Percentiles rank a stretch among this genome's conserved stretches.
These are phyloP conservation scores for Dasyurus viverrinus DNA, from an alignment of 2,113 vertebrate genomes.

Conservation along the genomic window DNA sequence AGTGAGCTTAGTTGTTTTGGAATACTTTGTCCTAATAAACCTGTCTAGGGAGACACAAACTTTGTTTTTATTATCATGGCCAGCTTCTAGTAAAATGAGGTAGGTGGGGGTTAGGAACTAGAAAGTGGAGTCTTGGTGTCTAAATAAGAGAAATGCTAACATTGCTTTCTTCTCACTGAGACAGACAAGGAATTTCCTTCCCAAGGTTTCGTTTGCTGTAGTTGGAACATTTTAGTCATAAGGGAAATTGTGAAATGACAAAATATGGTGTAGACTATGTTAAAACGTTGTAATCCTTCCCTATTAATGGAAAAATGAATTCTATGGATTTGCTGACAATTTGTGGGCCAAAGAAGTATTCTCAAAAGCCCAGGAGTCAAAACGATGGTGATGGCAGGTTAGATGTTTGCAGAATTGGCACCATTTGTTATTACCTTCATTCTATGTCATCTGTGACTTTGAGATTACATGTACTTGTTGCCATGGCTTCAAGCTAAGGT, in stretches of 20 bases:
- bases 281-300: not conserved
- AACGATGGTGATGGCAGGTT: not conserved
- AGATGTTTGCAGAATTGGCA: not conserved
- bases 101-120: not conserved
- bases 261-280: not conserved
- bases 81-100: not conserved
- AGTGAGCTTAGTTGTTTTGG: not conserved
- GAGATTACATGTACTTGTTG: no score
- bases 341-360: not conserved
- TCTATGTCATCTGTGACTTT: not conserved
- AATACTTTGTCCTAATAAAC: not conserved
- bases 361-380: not conserved
- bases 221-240: not conserved
- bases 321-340: not conserved
- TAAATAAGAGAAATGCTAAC: not conserved
- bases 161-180: not conserved
- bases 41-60: not conserved
- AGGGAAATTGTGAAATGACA: not conserved
- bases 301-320: not conserved
- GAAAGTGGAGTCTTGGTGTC: not conserved
- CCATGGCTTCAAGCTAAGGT: not conserved
- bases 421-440: not conserved
- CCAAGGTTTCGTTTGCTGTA: not conserved
- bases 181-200: not conserved
- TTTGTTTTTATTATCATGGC: not conserved